Percentiles rank a stretch among this genome's conserved stretches.
Evolutionary conservation across 1,140 invertebrate species (phyloP).

Genomic region (Frieseomelitta varia): DNA sequence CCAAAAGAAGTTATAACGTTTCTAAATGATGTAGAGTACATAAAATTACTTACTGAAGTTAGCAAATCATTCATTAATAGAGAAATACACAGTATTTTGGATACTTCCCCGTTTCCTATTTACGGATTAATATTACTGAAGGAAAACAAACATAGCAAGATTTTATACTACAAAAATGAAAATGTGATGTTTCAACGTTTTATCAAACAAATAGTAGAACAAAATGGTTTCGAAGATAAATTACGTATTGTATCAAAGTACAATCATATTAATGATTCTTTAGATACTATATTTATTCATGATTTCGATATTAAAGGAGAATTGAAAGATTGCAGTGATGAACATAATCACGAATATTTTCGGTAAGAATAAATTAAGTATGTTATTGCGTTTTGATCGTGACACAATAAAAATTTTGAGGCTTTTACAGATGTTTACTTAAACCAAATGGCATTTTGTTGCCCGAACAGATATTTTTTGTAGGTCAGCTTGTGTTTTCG

Average conservation of each 20-base stretch:
- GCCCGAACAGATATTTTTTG: conserved; percentile 76
- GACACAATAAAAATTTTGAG: conserved; percentile 33
- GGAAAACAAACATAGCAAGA: conserved; percentile 58
- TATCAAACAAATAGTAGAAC: conserved; percentile 65
- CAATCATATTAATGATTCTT: conserved; percentile 55
- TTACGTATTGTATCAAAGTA: conserved; percentile 61
- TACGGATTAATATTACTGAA: conserved; percentile 73
- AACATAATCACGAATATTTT: conserved; percentile 64
- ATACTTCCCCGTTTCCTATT: conserved; percentile 77
- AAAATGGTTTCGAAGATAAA: conserved; percentile 60
- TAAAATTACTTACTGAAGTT: conserved; percentile 66
- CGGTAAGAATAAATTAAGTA: conserved; percentile 51
- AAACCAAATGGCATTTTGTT: conserved; percentile 74
- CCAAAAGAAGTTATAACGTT: conserved; percentile 81
- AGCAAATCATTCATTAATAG: conserved; percentile 58
- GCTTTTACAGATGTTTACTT: conserved; percentile 62
- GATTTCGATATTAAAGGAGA: conserved; percentile 75
- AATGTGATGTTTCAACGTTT: conserved; percentile 58
- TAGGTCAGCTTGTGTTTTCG: conserved; percentile 72
- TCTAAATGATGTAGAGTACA: conserved; percentile 83
- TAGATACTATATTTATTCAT: conserved; percentile 70
- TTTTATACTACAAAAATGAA: conserved; percentile 69
- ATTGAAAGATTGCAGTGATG: conserved; percentile 68
- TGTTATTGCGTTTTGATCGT: conserved; percentile 47
- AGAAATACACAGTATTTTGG: conserved; percentile 69